These are phyloP conservation scores for Drosophila eugracilis DNA, from an alignment of 1,140 invertebrate species.

Conservation along the genomic window DNA sequence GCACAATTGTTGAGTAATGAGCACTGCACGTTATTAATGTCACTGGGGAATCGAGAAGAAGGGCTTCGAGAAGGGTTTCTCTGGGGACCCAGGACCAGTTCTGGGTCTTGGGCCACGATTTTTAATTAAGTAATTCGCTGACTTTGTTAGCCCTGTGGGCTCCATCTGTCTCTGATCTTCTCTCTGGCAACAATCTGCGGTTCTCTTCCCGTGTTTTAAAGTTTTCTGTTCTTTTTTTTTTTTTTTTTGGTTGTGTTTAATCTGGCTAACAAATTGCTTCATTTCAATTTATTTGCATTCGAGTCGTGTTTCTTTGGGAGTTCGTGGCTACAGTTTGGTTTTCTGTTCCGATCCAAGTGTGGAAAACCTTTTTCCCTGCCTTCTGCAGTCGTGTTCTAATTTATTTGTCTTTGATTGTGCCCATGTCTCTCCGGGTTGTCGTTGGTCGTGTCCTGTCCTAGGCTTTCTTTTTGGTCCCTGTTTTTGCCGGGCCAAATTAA, in stretches of 20 bases:
- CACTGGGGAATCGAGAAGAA: constrained; percentile 47
- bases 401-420: constrained; percentile 83
- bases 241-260: constrained; percentile 62
- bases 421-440: constrained; percentile 60
- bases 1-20: constrained; percentile 82
- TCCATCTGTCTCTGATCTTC: constrained; percentile 63
- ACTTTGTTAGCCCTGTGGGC: constrained; percentile 73
- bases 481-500: constrained; percentile 66
- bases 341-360: constrained; percentile 40
- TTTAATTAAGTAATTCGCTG: constrained; percentile 84
- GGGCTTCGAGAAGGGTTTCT: not conserved
- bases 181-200: constrained; percentile 4
- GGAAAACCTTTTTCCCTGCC: constrained; percentile 59
- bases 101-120: constrained; percentile 68
- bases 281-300: constrained; percentile 84
- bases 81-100: constrained; percentile 4
- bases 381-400: constrained; percentile 77
- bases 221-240: too few relatives aligned
- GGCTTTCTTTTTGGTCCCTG: constrained; percentile 45
- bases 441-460: constrained; percentile 62
- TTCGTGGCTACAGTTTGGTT: constrained; percentile 73
- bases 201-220: constrained; percentile 13
- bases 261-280: constrained; percentile 83
- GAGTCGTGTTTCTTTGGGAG: constrained; percentile 43
- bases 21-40: constrained; percentile 81